Conservation (phyloP, 37 sponge, comb jelly and placozoan genomes). For the Hormiphora californensis region DNA sequence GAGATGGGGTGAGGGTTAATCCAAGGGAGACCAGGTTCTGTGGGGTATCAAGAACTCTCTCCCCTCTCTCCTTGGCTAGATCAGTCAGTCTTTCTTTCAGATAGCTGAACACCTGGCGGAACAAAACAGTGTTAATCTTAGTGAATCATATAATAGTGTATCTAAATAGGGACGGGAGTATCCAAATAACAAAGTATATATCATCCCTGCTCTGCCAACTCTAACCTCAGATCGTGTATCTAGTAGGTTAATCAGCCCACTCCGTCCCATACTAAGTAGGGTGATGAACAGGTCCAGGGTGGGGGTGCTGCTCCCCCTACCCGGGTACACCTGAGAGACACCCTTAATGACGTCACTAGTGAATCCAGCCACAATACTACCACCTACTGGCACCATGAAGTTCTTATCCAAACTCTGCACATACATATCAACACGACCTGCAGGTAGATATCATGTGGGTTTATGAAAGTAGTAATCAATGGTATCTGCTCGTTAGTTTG, state of each 20-base stretch:
- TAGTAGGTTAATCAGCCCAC: conserved; percentile 65
- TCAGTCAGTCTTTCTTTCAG: conserved; percentile 59
- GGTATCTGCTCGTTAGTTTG: neutral
- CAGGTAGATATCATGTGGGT: neutral
- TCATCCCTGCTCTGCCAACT: no score
- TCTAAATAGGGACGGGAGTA: no score
- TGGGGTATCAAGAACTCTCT: conserved; percentile 74
- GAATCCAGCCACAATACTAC: conserved; percentile 77
- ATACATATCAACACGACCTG: conserved; percentile 84
- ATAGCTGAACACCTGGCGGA: conserved; percentile 68
- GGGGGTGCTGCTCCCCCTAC: conserved; percentile 64
- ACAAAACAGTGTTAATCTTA: no score
- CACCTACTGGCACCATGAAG: conserved; percentile 96
- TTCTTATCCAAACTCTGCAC: conserved; percentile 98
- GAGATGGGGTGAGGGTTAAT: neutral
- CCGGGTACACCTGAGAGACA: conserved; percentile 84
- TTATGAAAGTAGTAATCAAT: neutral
- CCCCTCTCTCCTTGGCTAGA: conserved; percentile 65
- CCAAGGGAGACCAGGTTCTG: conserved; percentile 88
- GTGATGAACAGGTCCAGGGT: conserved; percentile 89
- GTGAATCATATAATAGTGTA: no score
- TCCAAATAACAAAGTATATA: no score
- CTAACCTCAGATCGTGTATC: no score
- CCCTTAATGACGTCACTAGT: conserved; percentile 60
- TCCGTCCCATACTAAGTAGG: conserved; percentile 75